Evolutionary conservation across 2,113 vertebrate species (phyloP).

Genomic region (Laticauda laticaudata): DNA sequence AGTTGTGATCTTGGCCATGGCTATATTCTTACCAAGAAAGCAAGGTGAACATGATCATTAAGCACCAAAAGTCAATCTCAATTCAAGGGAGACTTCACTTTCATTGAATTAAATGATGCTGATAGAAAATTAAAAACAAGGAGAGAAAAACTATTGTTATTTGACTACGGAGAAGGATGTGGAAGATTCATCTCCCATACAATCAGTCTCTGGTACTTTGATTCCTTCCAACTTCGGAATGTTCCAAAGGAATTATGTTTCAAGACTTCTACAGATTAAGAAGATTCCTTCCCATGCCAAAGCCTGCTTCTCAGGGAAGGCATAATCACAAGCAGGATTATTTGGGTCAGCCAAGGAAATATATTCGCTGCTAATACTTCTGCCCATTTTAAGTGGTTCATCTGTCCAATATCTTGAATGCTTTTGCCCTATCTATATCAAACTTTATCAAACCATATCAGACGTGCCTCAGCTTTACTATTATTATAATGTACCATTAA

Average conservation of each 20-base stretch:
- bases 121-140: not conserved
- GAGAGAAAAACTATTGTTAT: not conserved
- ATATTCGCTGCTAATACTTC: not conserved
- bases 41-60: not conserved
- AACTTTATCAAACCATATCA: not conserved
- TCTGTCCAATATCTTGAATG: not conserved
- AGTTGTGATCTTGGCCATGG: not conserved
- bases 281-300: not conserved
- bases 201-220: not conserved
- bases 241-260: not conserved
- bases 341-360: not conserved
- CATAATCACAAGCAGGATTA: not conserved
- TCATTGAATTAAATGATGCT: not conserved
- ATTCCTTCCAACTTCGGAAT: not conserved
- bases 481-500: not conserved
- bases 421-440: not conserved
- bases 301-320: not conserved
- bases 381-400: too few species aligned
- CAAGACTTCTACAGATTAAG: not conserved
- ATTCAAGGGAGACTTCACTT: not conserved
- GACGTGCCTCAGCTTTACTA: not conserved
- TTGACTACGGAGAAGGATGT: not conserved
- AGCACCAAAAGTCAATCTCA: not conserved
- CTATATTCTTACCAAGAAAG: not conserved
- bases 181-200: not conserved